Conservation (phyloP, 2,113 vertebrate species). For the Sinosuthora webbiana region DNA sequence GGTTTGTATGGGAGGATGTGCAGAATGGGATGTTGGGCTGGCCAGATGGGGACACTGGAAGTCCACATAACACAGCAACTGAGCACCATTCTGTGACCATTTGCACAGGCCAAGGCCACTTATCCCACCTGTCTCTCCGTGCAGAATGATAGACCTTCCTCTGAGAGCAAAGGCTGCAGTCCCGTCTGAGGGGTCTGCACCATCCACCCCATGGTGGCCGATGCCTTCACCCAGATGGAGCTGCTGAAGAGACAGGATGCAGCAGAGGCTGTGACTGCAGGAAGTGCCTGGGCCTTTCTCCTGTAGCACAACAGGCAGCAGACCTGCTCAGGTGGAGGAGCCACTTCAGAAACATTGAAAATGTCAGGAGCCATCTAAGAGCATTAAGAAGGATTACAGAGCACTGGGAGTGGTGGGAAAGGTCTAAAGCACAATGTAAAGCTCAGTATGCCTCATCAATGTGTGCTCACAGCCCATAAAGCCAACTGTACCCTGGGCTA, state of each 20-base stretch:
- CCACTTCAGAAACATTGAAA: neutral
- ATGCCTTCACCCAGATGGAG: neutral
- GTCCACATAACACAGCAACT: rapidly evolving
- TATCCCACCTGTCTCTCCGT: neutral
- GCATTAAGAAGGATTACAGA: neutral
- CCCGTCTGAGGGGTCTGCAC: rapidly evolving
- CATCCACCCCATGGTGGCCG: rapidly evolving
- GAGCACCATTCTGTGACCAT: neutral
- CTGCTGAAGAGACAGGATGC: neutral
- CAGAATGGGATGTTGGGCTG: neutral
- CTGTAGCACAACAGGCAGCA: neutral
- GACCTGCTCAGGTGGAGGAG: neutral
- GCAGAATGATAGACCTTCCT: neutral
- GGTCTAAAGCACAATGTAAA: neutral
- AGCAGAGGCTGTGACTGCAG: rapidly evolving
- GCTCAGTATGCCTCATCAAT: neutral
- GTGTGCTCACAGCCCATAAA: neutral
- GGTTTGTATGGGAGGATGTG: neutral
- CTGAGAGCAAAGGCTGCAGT: neutral
- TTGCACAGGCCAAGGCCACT: neutral
- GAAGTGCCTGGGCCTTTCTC: neutral
- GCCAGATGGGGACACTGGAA: neutral
- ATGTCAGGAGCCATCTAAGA: neutral
- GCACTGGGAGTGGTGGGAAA: neutral
- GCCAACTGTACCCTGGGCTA: neutral